Base-by-base conservation (phyloP, 1,140 invertebrate species). In the Uloborus diversus region DNA sequence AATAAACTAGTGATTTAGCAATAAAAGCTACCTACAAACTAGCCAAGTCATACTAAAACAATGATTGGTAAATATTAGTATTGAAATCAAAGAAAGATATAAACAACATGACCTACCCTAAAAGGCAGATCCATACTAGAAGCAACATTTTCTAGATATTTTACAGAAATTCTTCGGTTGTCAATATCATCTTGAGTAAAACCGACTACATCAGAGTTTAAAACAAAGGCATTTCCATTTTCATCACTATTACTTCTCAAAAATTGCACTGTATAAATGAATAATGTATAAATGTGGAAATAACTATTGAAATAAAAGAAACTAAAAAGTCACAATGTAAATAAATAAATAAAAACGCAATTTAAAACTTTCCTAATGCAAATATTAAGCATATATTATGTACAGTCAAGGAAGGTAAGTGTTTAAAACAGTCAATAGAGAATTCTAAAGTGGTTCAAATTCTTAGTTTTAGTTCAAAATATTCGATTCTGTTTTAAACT, bases 181-280 rank as follows among this genome's bases (percentile, higher is more conserved):
- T 76, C 23, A 20, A 76, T 76, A 28, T 76, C 73, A n/a, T 64
- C 51, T 76, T 76, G 73, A 49, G 61, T 51, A 65, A 76, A 76
- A 3, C 0, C 27, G 7, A 49, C 57, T 51, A 25, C 4, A 14
- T 65, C 32, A n/a, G 11, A 20, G n/a, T n/a, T n/a, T n/a, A n/a
- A n/a, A n/a, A n/a, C n/a, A n/a, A n/a, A n/a, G 14, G 53, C 3
- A 64, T 28, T 76, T 76, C 61, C 17, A 53, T 9, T 7, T 23
- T 56, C 1, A 76, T 42, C 28, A 23, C 17, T 4, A 13, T 9
- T 28, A 49, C 23, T 37, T 49, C 66, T 76, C 13, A 37, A 76
- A 56, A 76, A 56, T 28, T 32, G 5, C 5, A 59, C 61, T 65
- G 30, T 0, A 27, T 5, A 53, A 17, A 53, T 3, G 23, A 53